Conservation (phyloP, 2,113 vertebrate genomes). For the Chamaetylas fuelleborni region DNA sequence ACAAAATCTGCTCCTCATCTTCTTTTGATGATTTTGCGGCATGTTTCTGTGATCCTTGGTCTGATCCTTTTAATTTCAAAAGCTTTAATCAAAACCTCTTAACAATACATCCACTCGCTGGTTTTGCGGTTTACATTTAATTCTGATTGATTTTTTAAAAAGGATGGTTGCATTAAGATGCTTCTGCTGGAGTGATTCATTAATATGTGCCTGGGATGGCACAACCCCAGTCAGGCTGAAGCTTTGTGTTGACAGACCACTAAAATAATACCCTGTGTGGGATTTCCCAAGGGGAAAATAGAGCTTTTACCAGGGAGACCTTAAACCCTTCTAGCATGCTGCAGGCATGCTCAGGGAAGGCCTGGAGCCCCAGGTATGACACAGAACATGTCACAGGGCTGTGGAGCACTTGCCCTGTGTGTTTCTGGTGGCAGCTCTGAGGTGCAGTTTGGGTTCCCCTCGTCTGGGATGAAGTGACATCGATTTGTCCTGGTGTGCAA, state of each 20-base stretch:
- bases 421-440: neutral
- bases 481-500: neutral
- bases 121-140: slow-evolving; percentile 37
- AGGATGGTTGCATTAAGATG: slow-evolving; percentile 34
- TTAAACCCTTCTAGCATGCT: neutral
- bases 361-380: neutral
- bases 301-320: slow-evolving; percentile 12
- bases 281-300: slow-evolving; percentile 10
- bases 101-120: slow-evolving; percentile 37
- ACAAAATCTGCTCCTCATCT: slow-evolving; percentile 64
- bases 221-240: slow-evolving; percentile 35
- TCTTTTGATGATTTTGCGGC: slow-evolving; percentile 60
- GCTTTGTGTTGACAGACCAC: slow-evolving; percentile 59
- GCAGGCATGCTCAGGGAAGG: neutral
- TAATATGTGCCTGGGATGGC: slow-evolving; percentile 51
- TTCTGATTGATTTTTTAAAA: slow-evolving; percentile 55
- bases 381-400: neutral
- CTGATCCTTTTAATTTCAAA: slow-evolving; percentile 62
- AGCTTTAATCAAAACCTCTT: slow-evolving; percentile 63
- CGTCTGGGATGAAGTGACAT: rapidly evolving
- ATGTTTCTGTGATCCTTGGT: slow-evolving; percentile 37
- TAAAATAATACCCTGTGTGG: slow-evolving; percentile 53
- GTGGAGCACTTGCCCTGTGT: neutral
- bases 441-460: neutral
- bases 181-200: slow-evolving; percentile 57